phyloP scores from a whole-genome alignment of 1,140 invertebrate genomes.

The Bombyx mori region DNA sequence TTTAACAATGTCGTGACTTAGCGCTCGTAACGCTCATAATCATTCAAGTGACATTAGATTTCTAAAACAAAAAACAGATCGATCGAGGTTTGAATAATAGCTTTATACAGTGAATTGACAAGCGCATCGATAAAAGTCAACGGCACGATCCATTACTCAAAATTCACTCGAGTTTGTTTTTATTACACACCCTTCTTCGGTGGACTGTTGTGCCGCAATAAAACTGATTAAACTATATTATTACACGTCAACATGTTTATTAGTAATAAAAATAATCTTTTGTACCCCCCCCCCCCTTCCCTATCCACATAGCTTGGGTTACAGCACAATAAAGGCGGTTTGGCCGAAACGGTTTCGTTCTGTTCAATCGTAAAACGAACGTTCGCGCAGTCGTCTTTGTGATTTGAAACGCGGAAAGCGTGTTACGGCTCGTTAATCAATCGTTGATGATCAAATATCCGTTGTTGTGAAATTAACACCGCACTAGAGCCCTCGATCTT shows the following conservation, averaged over 20 bases:
- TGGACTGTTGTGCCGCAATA: not conserved
- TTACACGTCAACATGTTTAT: constrained; percentile 8
- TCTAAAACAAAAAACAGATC: too few species aligned
- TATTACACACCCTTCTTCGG: too few species aligned
- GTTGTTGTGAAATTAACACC: not conserved
- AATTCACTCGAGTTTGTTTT: too few species aligned
- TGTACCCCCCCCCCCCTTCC: not conserved
- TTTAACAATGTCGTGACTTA: too few species aligned
- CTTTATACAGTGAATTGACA: too few species aligned
- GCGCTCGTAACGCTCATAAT: too few species aligned
- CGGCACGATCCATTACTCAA: too few species aligned
- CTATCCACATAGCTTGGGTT: constrained; percentile 5
- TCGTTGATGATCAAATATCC: not conserved
- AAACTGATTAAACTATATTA: constrained; percentile 8
- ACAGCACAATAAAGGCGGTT: constrained; percentile 9
- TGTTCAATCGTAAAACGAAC: constrained; percentile 9
- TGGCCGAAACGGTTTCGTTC: constrained; percentile 5
- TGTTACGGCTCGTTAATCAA: constrained; percentile 6
- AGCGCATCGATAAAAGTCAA: too few species aligned
- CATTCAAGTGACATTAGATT: too few species aligned
- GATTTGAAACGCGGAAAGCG: constrained; percentile 4
- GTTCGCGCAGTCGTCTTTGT: constrained; percentile 1
- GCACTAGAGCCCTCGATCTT: too few species aligned
- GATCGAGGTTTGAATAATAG: too few species aligned
- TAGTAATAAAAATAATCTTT: constrained; percentile 12